Evolutionary conservation across 2,113 vertebrate species (phyloP).

Genomic region (Hyperopisus bebe): DNA sequence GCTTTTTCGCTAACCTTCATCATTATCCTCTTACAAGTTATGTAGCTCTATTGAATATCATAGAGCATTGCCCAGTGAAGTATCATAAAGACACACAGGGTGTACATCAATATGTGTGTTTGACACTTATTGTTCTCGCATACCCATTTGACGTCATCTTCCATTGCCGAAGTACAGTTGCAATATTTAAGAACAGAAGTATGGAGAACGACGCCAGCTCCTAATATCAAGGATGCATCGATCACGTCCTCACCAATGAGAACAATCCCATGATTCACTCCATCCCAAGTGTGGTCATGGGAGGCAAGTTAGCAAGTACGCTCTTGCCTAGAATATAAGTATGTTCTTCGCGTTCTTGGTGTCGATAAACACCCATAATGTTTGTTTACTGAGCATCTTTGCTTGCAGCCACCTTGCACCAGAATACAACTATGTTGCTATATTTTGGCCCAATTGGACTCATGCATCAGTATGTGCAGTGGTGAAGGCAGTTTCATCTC

Average conservation of each 20-base stretch:
- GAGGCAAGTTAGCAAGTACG: background rate
- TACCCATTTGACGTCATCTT: background rate
- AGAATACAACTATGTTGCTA: background rate
- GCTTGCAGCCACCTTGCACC: background rate
- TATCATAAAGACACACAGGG: background rate
- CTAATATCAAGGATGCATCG: background rate
- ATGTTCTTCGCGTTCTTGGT: background rate
- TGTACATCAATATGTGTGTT: background rate
- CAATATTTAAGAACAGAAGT: background rate
- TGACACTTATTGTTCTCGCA: background rate
- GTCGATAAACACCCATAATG: background rate
- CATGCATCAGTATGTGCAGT: background rate
- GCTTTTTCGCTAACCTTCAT: background rate
- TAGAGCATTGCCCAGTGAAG: background rate
- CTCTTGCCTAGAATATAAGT: background rate
- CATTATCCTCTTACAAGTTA: background rate
- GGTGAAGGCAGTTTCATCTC: background rate
- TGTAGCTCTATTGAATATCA: background rate
- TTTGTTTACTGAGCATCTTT: background rate
- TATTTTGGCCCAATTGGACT: background rate
- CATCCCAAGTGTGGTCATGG: background rate
- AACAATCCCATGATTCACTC: background rate
- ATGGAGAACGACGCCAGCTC: background rate
- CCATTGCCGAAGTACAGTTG: background rate
- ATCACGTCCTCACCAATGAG: background rate